Evolutionary conservation across 1,140 invertebrate species (phyloP).

Genomic region (Heliconius nattereri): DNA sequence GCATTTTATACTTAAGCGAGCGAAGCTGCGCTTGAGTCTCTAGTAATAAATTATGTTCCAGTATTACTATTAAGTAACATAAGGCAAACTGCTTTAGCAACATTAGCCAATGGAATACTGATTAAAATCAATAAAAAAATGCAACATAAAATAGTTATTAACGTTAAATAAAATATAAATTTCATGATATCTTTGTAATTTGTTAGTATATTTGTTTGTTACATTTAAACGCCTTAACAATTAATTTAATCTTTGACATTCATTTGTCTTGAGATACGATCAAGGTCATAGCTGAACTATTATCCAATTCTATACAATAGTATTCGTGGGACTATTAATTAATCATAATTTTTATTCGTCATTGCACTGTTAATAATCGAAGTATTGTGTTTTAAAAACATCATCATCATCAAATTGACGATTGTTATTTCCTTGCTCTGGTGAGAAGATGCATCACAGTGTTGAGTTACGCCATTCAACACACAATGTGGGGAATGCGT

Average conservation of each 20-base stretch:
- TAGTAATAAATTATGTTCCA: too few relatives aligned
- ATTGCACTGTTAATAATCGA: neutral
- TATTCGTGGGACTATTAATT: neutral
- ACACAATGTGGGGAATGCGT: too few relatives aligned
- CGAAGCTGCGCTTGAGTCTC: too few relatives aligned
- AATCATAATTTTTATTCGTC: neutral
- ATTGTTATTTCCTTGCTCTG: neutral
- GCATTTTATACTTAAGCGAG: too few relatives aligned
- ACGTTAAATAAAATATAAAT: neutral
- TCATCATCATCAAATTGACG: too few relatives aligned
- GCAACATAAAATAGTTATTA: neutral
- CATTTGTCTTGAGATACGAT: neutral
- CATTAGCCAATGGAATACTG: too few relatives aligned
- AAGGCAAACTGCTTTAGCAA: too few relatives aligned
- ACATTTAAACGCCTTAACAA: neutral
- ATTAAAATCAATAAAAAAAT: neutral
- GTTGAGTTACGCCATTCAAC: neutral
- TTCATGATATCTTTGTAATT: neutral
- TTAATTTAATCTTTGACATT: conserved; percentile 6
- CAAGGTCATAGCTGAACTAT: neutral
- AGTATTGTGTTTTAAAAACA: neutral
- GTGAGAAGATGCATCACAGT: neutral
- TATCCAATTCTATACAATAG: neutral
- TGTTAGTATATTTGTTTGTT: conserved; percentile 4
- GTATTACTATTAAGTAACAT: too few relatives aligned